Conservation (phyloP, 2,797 vertebrate genomes). For the Spondyliosoma cantharus region DNA sequence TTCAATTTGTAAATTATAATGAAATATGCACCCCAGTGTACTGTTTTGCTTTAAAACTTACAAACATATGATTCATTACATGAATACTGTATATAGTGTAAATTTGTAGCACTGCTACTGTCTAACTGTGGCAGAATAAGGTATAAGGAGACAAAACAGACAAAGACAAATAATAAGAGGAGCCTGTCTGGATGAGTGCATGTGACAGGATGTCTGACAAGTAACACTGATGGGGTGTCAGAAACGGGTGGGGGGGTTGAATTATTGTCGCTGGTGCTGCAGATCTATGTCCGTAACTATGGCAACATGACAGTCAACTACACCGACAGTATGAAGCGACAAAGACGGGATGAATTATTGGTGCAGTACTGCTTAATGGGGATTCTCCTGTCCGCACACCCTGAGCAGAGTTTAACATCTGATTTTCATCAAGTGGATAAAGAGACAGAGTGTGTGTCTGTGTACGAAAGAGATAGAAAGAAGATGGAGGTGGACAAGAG, state of each 20-base stretch:
- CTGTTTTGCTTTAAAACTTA: not conserved
- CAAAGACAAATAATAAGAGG: slow-evolving; percentile 65
- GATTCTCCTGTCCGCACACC: slow-evolving; percentile 25
- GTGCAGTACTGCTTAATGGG: slow-evolving; percentile 27
- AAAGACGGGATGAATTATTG: slow-evolving; percentile 67
- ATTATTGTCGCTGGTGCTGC: slow-evolving; percentile 48
- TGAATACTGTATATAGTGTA: not conserved
- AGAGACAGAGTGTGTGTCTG: slow-evolving; percentile 9
- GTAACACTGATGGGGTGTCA: slow-evolving; percentile 77
- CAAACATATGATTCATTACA: not conserved
- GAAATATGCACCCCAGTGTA: not conserved
- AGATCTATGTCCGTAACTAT: slow-evolving; percentile 66
- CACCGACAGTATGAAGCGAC: slow-evolving; percentile 84
- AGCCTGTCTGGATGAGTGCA: slow-evolving; percentile 76
- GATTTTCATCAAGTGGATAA: slow-evolving; percentile 26
- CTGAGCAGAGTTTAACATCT: slow-evolving; percentile 21
- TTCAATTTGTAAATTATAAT: not conserved
- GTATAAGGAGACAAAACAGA: slow-evolving; percentile 54
- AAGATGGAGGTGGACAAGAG: slow-evolving; percentile 18
- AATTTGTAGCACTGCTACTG: not conserved
- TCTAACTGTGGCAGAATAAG: not conserved
- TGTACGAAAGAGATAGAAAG: slow-evolving; percentile 23
- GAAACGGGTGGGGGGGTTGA: slow-evolving; percentile 48
- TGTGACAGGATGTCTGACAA: slow-evolving; percentile 78
- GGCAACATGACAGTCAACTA: slow-evolving; percentile 72